Conservation (phyloP, 37 sponge, comb jelly and placozoan species). For the Petrosia ficiformis region DNA sequence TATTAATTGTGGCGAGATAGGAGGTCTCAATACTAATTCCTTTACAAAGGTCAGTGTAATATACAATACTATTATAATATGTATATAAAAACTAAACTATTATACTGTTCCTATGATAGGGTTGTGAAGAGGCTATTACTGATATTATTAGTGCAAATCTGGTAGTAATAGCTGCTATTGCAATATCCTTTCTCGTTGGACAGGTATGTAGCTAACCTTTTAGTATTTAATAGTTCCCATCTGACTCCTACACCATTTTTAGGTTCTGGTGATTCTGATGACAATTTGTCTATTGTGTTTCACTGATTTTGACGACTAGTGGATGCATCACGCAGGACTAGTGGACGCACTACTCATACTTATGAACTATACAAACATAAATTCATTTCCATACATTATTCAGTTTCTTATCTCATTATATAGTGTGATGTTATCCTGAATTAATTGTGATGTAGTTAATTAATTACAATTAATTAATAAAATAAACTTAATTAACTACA, state of each 20-base stretch:
- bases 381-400: too few species aligned
- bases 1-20: not conserved
- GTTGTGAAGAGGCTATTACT: constrained; percentile 3
- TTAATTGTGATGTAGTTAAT: too few species aligned
- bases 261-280: constrained; percentile 21
- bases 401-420: too few species aligned
- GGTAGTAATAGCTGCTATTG: constrained; percentile 16
- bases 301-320: constrained; percentile 13
- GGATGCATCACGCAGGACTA: too few species aligned
- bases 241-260: not conserved
- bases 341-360: too few species aligned
- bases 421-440: too few species aligned
- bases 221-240: not conserved
- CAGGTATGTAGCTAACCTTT: constrained; percentile 14
- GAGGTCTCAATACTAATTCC: not conserved
- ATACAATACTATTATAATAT: too few species aligned
- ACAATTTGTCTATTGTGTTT: constrained; percentile 23
- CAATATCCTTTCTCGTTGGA: constrained; percentile 16
- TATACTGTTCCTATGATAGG: not conserved
- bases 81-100: not conserved
- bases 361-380: too few species aligned
- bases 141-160: constrained; percentile 7
- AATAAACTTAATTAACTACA: too few species aligned
- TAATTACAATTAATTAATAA: too few species aligned
- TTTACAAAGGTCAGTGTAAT: not conserved